Evolutionary conservation across 1,140 invertebrate species (phyloP), one percentile per base, ranked within the genome.

Genomic region (Ruditapes philippinarum): DNA sequence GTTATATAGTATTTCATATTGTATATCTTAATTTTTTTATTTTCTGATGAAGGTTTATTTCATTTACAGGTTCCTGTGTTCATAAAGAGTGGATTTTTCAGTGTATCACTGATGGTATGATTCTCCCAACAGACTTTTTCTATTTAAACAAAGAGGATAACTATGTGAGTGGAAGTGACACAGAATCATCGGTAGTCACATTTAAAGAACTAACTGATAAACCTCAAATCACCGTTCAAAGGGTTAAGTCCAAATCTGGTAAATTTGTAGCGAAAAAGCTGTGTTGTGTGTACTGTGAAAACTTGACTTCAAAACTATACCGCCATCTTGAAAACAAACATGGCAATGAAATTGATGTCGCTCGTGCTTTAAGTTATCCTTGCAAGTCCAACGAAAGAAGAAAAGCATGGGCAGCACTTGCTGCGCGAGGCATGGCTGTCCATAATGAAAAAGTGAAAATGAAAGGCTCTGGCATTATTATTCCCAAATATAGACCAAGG

Each of bases 271-370:
- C n/a, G 5, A 78, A 78, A 78, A 78, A 22, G 31, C 74, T 78
- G 5, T 78, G 74, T 51, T 78, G 74, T 49, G 74, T 51, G 5
- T 78, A 78, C 31, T 78, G 74, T 78, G 74, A 78, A 51, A 28
- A 11, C 11, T 36, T 78, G 17, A 78, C 74, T 45, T 12, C 74
- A 78, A 78, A 78, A 49, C 74, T 78, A 7, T 17, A 45, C 74
- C 42, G 74, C 11, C 74, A 78, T 78, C n/a, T 45, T 11, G 40
- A 42, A 78, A 45, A 45, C 17, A 49, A n/a, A 7, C 74, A 78
- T 49, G 9, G 38, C 7, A 49, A n/a, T 78, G 74, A 78, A 28
- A 17, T 78, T 36, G 74, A 42, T 17, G 74, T 78, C n/a, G 74
- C 74, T 7, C 74, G 40, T 31, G 74, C 74, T 49, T 78, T 78